A percentile compares a stretch with the other conserved stretches of the same genome.
phyloP scores from a whole-genome alignment of 2,797 vertebrate genomes.

The Rhinatrema bivittatum region DNA sequence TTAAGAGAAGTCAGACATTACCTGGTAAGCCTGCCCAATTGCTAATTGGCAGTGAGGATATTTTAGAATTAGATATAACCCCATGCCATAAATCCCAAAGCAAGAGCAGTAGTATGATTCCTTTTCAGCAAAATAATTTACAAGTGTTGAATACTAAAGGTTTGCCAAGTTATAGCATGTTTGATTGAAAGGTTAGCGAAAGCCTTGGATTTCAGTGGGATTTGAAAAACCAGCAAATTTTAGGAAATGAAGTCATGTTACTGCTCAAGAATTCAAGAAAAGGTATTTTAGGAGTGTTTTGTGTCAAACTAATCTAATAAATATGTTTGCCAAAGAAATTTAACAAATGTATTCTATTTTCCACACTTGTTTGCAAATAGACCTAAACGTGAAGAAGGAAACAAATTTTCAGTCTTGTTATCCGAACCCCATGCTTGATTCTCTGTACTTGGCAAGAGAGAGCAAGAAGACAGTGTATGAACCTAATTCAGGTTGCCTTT shows the following conservation, averaged over 20 bases:
- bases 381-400: conserved; percentile 29
- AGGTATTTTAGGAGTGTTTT: conserved; percentile 32
- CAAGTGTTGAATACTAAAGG: too few relatives aligned
- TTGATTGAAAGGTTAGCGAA: too few relatives aligned
- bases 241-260: conserved; percentile 37
- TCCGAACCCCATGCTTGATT: conserved; percentile 56
- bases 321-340: conserved; percentile 81
- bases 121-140: too few relatives aligned
- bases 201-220: conserved; percentile 46
- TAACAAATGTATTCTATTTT: conserved; percentile 32
- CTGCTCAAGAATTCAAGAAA: conserved; percentile 33
- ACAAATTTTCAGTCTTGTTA: conserved; percentile 31
- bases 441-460: conserved; percentile 43
- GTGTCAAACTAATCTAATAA: conserved; percentile 51
- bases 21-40: conserved; percentile 42
- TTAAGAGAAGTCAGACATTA: conserved; percentile 41
- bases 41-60: conserved; percentile 37
- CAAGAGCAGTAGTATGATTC: conserved; percentile 9
- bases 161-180: too few relatives aligned
- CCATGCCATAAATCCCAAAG: neutral
- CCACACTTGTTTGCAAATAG: conserved; percentile 36
- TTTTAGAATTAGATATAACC: conserved; percentile 26
- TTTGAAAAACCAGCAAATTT: conserved; percentile 37
- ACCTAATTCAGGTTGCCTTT: conserved; percentile 53
- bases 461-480: conserved; percentile 31